These are phyloP conservation scores for Nymphalis polychloros DNA, from an alignment of 2,888 invertebrate genomes.

Conservation along the genomic window DNA sequence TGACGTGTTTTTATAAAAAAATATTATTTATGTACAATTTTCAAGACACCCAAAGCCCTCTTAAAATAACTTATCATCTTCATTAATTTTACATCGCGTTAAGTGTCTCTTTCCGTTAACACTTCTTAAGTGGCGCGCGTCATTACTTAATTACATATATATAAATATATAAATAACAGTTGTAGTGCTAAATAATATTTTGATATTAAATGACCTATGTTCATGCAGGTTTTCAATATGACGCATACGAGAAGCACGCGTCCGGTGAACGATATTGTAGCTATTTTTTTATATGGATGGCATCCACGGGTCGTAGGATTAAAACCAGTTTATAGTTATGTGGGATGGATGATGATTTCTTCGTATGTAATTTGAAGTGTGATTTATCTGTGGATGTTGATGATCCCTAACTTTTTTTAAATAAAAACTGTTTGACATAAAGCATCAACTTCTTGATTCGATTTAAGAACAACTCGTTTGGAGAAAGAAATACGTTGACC, in stretches of 20 bases:
- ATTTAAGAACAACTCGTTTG: too few relatives aligned
- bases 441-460: too few relatives aligned
- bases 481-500: too few relatives aligned
- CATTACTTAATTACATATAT: background rate
- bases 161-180: background rate
- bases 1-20: too few relatives aligned
- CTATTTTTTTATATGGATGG: slow-evolving; percentile 33
- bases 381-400: slow-evolving; percentile 6
- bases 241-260: slow-evolving; percentile 30
- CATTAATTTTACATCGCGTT: background rate
- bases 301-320: slow-evolving; percentile 21
- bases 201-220: slow-evolving; percentile 6
- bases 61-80: too few relatives aligned
- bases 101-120: background rate
- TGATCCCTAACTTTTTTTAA: background rate
- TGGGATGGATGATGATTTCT: slow-evolving; percentile 8
- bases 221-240: slow-evolving; percentile 21
- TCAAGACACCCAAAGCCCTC: too few relatives aligned
- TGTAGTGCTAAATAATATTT: slow-evolving; percentile 6
- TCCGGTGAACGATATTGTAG: slow-evolving; percentile 20
- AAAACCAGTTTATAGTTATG: slow-evolving; percentile 30
- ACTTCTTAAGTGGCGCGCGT: background rate
- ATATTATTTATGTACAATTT: too few relatives aligned
- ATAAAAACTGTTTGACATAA: background rate
- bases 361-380: background rate